These are phyloP conservation scores for Lepilemur septentrionalis DNA, from an alignment of 2,797 vertebrate species.

Conservation along the genomic window DNA sequence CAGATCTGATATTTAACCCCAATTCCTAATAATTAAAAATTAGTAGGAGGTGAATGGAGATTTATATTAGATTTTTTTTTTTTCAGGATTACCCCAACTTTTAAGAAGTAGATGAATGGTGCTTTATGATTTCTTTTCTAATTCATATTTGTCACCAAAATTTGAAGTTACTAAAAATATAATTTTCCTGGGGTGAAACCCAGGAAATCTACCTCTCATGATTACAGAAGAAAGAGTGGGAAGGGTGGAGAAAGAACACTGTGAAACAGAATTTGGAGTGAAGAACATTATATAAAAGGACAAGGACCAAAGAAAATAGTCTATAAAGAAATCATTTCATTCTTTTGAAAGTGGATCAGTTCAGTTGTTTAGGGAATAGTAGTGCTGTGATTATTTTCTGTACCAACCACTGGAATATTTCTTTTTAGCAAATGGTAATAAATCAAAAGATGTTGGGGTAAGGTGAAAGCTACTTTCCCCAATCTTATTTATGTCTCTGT, in stretches of 20 bases:
- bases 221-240: constrained; percentile 1
- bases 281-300: neutral
- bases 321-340: constrained; percentile 36
- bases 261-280: neutral
- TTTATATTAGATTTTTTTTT: constrained; percentile 8
- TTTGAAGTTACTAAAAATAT: neutral
- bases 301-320: neutral
- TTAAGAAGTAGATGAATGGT: constrained; percentile 7
- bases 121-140: constrained; percentile 33
- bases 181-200: neutral
- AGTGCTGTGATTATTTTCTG: constrained; percentile 42
- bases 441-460: constrained; percentile 55
- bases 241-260: neutral
- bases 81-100: neutral
- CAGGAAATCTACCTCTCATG: neutral
- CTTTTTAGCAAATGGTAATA: constrained; percentile 49
- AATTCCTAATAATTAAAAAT: neutral
- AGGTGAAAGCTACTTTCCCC: constrained; percentile 32
- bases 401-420: constrained; percentile 39
- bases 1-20: neutral
- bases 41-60: neutral
- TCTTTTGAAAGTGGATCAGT: constrained; percentile 54
- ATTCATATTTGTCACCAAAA: neutral
- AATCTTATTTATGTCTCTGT: constrained; percentile 45
- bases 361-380: constrained; percentile 47